Percentiles rank a stretch among this genome's conserved stretches.
Evolutionary conservation across 2,888 invertebrate species (phyloP).

Genomic region (Drosophila limbata): DNA sequence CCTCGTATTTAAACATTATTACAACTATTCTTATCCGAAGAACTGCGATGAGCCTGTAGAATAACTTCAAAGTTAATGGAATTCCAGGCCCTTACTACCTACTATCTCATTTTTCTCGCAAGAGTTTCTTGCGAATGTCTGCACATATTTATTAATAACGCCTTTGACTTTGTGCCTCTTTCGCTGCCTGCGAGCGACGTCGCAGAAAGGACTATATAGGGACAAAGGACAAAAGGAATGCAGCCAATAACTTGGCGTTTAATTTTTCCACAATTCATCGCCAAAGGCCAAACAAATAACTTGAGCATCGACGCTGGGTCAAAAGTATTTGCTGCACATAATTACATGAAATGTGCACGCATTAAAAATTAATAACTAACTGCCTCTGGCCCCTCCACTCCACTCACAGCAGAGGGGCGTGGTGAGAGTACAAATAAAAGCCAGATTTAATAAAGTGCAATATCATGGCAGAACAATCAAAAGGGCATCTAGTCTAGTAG

Average conservation of each 20-base stretch:
- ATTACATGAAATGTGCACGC: conserved; percentile 73
- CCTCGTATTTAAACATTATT: neutral
- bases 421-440: conserved; percentile 43
- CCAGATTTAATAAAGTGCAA: conserved; percentile 68
- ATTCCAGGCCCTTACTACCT: conserved; percentile 7
- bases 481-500: conserved; percentile 40
- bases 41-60: neutral
- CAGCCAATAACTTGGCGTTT: conserved; percentile 70
- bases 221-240: conserved; percentile 47
- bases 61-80: conserved; percentile 18
- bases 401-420: neutral
- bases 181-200: conserved; percentile 9
- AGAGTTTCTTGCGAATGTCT: conserved; percentile 15
- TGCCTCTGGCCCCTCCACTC: conserved; percentile 42
- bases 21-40: conserved; percentile 1
- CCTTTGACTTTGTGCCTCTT: conserved; percentile 48
- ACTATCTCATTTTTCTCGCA: conserved; percentile 1
- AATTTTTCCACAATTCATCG: conserved; percentile 66
- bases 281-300: conserved; percentile 78
- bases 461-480: conserved; percentile 51
- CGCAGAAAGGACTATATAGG: conserved; percentile 3
- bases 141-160: conserved; percentile 54
- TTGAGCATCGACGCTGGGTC: conserved; percentile 28
- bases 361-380: conserved; percentile 79
- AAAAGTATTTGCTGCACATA: conserved; percentile 61